A percentile compares a stretch with the other conserved stretches of the same genome.
Conservation (phyloP, 2,888 invertebrate genomes). For the Empis stercorea region DNA sequence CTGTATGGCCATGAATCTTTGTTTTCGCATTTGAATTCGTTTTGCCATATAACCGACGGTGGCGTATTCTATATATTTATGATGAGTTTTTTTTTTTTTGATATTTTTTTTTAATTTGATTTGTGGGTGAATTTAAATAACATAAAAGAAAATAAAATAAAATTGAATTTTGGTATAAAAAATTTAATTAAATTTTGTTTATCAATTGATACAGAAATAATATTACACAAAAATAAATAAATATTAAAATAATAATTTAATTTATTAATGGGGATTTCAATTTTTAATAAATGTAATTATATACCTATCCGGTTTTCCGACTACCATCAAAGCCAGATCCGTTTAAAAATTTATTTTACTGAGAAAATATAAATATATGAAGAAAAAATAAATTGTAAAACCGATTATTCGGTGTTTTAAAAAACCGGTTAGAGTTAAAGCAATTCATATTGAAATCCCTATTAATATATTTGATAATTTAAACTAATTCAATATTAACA, state of each 20-base stretch:
- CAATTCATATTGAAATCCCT: no score
- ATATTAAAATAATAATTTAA: conserved; percentile 14
- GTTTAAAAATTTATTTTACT: no score
- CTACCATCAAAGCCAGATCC: no score
- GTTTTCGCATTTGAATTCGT: conserved; percentile 91
- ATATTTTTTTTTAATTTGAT: conserved; percentile 2
- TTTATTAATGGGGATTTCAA: not conserved
- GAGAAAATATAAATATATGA: no score
- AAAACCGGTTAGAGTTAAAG: no score
- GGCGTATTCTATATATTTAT: conserved; percentile 77
- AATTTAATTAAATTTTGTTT: not conserved
- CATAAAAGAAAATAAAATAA: not conserved
- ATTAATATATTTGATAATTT: no score
- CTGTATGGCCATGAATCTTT: conserved; percentile 77
- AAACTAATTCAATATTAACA: no score
- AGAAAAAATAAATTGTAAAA: no score
- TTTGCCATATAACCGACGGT: conserved; percentile 97
- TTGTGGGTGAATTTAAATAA: conserved; percentile 1
- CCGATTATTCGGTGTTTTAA: no score
- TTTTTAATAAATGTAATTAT: not conserved
- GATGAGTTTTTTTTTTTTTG: conserved; percentile 13
- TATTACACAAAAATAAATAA: conserved; percentile 18
- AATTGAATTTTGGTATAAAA: not conserved
- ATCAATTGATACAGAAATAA: not conserved
- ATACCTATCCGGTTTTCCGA: no score